A percentile compares a stretch with the other conserved stretches of the same genome.
Evolutionary conservation across 1,140 invertebrate genomes (phyloP).

Genomic region (Hestina assimilis): DNA sequence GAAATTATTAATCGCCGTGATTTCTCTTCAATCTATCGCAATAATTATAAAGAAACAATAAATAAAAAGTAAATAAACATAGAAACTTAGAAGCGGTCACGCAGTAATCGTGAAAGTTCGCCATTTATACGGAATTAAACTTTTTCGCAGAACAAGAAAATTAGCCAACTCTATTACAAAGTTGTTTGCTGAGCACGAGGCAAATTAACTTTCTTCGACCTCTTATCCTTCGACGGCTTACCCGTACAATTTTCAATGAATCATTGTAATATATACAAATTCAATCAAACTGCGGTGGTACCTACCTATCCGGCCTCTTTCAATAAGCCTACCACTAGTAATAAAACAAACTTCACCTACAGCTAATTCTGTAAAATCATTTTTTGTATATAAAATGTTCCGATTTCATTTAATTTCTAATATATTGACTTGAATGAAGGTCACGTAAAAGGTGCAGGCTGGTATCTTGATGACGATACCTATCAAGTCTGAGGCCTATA

Average conservation of each 20-base stretch:
- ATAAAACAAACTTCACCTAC: too few species aligned
- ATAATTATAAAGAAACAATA: not conserved
- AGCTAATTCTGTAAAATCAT: too few species aligned
- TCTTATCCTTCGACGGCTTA: not conserved
- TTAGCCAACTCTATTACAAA: conserved; percentile 6
- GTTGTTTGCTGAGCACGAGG: not conserved
- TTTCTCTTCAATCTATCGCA: not conserved
- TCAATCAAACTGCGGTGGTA: not conserved
- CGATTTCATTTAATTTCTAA: too few species aligned
- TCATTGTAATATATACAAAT: not conserved
- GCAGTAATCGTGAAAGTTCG: conserved; percentile 6
- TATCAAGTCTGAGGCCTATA: too few species aligned
- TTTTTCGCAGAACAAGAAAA: conserved; percentile 10
- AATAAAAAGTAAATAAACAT: not conserved
- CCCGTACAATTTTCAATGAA: not conserved
- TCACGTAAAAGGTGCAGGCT: too few species aligned
- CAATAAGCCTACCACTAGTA: too few species aligned
- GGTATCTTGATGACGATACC: too few species aligned
- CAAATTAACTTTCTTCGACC: conserved; percentile 9
- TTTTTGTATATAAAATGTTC: too few species aligned
- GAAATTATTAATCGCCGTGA: too few species aligned
- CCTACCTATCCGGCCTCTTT: too few species aligned
- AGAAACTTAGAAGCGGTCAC: not conserved
- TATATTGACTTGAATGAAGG: too few species aligned
- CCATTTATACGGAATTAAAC: conserved; percentile 9